Evolutionary conservation across 2,888 invertebrate genomes (phyloP).

Genomic region (Arrhopalites spinosus): DNA sequence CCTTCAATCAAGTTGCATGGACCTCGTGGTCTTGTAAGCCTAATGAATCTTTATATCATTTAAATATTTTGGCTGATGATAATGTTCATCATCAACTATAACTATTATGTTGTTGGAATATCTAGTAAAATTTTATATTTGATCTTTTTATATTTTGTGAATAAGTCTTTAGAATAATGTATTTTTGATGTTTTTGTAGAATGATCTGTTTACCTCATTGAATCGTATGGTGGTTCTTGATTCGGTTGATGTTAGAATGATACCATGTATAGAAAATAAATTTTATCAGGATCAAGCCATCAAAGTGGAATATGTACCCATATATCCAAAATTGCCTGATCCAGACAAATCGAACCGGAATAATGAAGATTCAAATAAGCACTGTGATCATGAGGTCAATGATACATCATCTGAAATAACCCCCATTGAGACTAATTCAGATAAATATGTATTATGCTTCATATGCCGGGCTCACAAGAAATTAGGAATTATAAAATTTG

Average conservation of each 20-base stretch:
- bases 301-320: constrained; percentile 72
- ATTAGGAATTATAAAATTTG: constrained; percentile 73
- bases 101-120: neutral
- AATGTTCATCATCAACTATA: neutral
- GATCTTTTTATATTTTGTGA: neutral
- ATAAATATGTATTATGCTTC: constrained; percentile 63
- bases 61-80: neutral
- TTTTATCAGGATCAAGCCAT: constrained; percentile 75
- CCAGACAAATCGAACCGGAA: neutral
- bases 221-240: constrained; percentile 76
- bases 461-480: constrained; percentile 71
- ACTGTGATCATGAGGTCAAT: constrained; percentile 7
- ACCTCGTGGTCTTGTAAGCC: constrained; percentile 73
- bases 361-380: neutral
- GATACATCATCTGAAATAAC: too few relatives aligned
- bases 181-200: constrained; percentile 60
- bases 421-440: too few relatives aligned
- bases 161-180: too few relatives aligned
- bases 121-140: too few relatives aligned
- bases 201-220: constrained; percentile 74
- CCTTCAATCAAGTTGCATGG: constrained; percentile 81
- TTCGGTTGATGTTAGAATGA: constrained; percentile 70
- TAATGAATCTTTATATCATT: neutral
- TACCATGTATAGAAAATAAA: constrained; percentile 62
- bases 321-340: constrained; percentile 48